Percentiles rank a stretch among this genome's conserved stretches.
phyloP scores from a whole-genome alignment of 2,888 invertebrate genomes.

The Patella pellucida region DNA sequence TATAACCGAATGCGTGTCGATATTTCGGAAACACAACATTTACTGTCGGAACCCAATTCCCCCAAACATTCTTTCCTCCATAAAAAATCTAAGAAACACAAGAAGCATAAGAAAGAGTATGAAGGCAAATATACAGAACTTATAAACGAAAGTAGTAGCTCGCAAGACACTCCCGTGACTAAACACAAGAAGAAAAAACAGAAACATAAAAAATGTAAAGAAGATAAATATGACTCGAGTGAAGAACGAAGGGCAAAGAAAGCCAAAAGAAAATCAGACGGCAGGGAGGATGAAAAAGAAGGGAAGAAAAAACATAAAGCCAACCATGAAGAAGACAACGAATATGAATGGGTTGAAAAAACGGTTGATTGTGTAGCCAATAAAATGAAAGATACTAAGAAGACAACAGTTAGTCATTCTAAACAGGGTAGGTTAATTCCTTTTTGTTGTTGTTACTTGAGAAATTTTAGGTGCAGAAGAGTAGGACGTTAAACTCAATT shows the following conservation, averaged over 20 bases:
- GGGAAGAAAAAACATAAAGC: constrained; percentile 30
- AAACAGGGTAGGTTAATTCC: too few relatives aligned
- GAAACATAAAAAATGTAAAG: constrained; percentile 37
- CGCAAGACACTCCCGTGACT: constrained; percentile 23
- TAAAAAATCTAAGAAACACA: constrained; percentile 53
- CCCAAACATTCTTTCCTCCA: constrained; percentile 33
- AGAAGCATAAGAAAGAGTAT: constrained; percentile 46
- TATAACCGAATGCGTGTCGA: constrained; percentile 12
- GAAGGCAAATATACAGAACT: constrained; percentile 37
- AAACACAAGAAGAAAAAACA: constrained; percentile 53
- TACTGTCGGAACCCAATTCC: constrained; percentile 31
- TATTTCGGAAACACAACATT: constrained; percentile 35
- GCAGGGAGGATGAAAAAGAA: constrained; percentile 24
- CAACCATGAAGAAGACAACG: constrained; percentile 34
- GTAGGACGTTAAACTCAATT: too few relatives aligned
- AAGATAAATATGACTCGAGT: constrained; percentile 32
- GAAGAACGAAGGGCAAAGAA: constrained; percentile 31
- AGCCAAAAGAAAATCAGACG: constrained; percentile 18
- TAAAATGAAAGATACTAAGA: too few relatives aligned
- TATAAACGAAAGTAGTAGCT: constrained; percentile 30
- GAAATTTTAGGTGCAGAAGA: too few relatives aligned
- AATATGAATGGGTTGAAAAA: constrained; percentile 70
- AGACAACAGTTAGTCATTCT: too few relatives aligned
- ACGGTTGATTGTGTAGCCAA: constrained; percentile 59
- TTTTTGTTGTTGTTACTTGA: too few relatives aligned